These are phyloP conservation scores for Sitta carolinensis DNA, from an alignment of 2,797 vertebrate species.

Conservation along the genomic window DNA sequence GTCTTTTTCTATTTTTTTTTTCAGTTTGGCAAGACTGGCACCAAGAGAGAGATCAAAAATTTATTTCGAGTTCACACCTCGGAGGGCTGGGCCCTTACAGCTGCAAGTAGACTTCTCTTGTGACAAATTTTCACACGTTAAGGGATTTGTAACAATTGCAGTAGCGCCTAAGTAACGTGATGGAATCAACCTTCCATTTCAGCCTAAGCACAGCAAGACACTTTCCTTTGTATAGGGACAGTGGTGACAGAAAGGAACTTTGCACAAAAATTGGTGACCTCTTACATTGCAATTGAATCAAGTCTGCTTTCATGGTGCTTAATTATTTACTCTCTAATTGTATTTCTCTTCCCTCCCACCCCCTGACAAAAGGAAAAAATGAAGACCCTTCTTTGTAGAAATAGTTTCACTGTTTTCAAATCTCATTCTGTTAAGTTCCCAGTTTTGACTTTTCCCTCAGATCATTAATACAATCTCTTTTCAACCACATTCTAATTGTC, in stretches of 20 bases:
- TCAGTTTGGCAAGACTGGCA: slow-evolving; percentile 70
- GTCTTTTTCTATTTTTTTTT: neutral
- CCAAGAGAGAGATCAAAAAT: slow-evolving; percentile 70
- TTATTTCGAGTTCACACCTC: slow-evolving; percentile 76
- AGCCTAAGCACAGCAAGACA: neutral
- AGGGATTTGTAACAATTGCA: slow-evolving; percentile 73
- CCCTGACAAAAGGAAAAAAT: neutral
- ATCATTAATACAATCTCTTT: neutral
- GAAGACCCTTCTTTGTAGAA: neutral
- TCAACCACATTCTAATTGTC: neutral
- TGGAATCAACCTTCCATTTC: neutral
- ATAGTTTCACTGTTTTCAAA: neutral
- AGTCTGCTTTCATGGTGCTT: neutral
- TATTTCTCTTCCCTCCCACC: neutral
- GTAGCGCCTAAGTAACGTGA: slow-evolving; percentile 32
- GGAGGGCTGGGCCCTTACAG: slow-evolving; percentile 70
- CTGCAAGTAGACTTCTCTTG: slow-evolving; percentile 79
- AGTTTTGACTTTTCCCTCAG: neutral
- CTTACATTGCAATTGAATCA: neutral
- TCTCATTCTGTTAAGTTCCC: neutral
- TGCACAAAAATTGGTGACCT: neutral
- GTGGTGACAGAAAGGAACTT: neutral
- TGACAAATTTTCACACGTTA: slow-evolving; percentile 75
- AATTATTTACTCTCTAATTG: neutral
- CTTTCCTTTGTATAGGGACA: neutral